Evolutionary conservation across 2,113 vertebrate species (phyloP).

Genomic region (cat (Felis catus)): F.catus_Fca126_mat1.0 CM031424.1:46102001-46102500

Average conservation of each 20-base stretch:
- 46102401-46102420: background rate
- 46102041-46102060: accelerated
- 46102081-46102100: background rate
- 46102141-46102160: background rate
- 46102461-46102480: background rate
- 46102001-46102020: conserved; percentile 28
- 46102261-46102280: background rate
- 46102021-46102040: background rate
- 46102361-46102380: background rate
- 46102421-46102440: background rate
- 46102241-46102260: background rate
- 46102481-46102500: background rate
- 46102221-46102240: background rate
- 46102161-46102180: background rate
- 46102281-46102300: background rate
- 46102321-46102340: background rate
- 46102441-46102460: background rate
- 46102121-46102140: background rate
- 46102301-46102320: background rate
- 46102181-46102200: background rate
- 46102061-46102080: background rate
- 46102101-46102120: conserved; percentile 18
- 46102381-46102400: background rate
- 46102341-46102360: conserved; percentile 72
- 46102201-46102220: background rate